Conservation (phyloP, 2,888 invertebrate genomes). For the Mactromeris polynyma region DNA sequence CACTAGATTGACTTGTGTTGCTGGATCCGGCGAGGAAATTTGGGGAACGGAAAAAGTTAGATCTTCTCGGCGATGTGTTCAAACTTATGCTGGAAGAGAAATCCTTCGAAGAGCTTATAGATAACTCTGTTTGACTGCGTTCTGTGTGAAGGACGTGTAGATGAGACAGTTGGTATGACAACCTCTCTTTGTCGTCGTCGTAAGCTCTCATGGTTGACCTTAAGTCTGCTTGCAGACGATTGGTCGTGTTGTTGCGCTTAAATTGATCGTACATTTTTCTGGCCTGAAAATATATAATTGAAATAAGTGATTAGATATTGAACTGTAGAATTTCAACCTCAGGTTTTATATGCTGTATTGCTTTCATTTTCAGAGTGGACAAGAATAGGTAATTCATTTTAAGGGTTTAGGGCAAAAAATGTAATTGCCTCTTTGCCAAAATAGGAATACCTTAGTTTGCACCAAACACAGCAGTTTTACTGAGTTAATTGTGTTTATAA, state of each 20-base stretch:
- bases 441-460: too few relatives aligned
- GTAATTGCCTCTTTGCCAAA: not conserved
- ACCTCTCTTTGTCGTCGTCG: constrained; percentile 71
- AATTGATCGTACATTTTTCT: constrained; percentile 71
- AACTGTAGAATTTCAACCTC: not conserved
- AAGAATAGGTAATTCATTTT: not conserved
- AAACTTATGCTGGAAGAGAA: constrained; percentile 26
- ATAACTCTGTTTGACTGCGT: constrained; percentile 48
- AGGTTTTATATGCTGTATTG: not conserved
- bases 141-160: constrained; percentile 45
- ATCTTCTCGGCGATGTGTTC: constrained; percentile 19
- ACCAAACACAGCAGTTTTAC: too few relatives aligned
- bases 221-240: constrained; percentile 76
- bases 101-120: constrained; percentile 51
- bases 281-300: constrained; percentile 3
- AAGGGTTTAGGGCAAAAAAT: not conserved
- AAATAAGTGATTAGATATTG: not conserved
- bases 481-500: not conserved
- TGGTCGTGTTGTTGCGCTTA: constrained; percentile 61
- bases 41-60: constrained; percentile 67
- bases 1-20: constrained; percentile 19
- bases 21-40: constrained; percentile 63
- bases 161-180: constrained; percentile 70
- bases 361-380: not conserved
- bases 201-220: constrained; percentile 74